Evolutionary conservation across 2,113 vertebrate genomes (phyloP).

Genomic region (Miniopterus natalensis): DNA sequence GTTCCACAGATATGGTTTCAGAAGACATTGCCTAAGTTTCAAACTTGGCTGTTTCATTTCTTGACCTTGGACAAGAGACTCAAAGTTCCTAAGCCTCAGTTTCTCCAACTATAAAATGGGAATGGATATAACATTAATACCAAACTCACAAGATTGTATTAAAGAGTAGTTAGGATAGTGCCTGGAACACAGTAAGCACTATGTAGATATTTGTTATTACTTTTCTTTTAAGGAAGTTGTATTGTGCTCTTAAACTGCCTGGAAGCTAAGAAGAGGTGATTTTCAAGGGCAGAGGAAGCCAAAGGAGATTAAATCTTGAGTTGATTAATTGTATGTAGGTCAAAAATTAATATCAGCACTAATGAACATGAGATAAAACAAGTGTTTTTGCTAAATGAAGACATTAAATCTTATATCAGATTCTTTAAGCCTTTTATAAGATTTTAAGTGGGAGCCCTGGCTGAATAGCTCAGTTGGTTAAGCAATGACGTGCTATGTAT

Average conservation of each 20-base stretch:
- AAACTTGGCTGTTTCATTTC: background rate
- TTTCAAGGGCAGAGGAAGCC: background rate
- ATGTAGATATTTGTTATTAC: background rate
- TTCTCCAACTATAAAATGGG: background rate
- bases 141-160: background rate
- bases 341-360: background rate
- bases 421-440: background rate
- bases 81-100: background rate
- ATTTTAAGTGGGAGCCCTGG: conserved; percentile 22
- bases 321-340: background rate
- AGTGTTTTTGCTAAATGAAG: conserved; percentile 48
- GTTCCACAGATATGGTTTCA: background rate
- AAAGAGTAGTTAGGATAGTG: background rate
- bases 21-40: background rate
- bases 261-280: background rate
- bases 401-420: conserved; percentile 56
- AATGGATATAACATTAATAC: background rate
- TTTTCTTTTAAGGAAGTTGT: background rate
- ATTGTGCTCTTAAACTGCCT: background rate
- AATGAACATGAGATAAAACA: background rate
- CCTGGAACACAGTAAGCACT: background rate
- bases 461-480: too few relatives aligned
- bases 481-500: too few relatives aligned
- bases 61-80: background rate
- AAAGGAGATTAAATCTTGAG: background rate